Conservation (phyloP, 2,797 vertebrate genomes). For the Cephalopachus bancanus region DNA sequence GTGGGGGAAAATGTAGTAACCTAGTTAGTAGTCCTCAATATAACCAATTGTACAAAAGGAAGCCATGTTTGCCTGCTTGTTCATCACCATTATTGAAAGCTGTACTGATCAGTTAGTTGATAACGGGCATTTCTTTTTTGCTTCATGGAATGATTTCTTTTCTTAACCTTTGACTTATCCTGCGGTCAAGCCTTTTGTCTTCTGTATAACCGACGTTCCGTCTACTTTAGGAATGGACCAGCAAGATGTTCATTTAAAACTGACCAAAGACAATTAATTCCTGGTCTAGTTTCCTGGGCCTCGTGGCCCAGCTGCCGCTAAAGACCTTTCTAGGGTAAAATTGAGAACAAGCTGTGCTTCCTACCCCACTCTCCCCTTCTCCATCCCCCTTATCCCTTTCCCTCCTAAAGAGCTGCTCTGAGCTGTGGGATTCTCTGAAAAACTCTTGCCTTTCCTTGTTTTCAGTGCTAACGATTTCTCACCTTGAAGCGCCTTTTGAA, state of each 20-base stretch:
- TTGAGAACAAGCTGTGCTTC: constrained; percentile 83
- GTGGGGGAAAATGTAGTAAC: constrained; percentile 81
- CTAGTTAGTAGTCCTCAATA: constrained; percentile 83
- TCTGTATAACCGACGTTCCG: constrained; percentile 87
- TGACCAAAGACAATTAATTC: constrained; percentile 84
- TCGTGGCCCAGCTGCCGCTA: constrained; percentile 79
- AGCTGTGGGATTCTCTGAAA: constrained; percentile 89
- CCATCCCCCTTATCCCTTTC: constrained; percentile 55
- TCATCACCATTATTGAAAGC: constrained; percentile 81
- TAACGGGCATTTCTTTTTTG: constrained; percentile 66
- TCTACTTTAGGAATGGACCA: constrained; percentile 86
- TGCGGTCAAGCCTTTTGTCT: constrained; percentile 76
- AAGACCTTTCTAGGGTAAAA: constrained; percentile 84
- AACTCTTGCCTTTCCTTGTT: constrained; percentile 91
- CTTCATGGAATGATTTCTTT: constrained; percentile 75
- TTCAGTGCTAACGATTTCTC: constrained; percentile 88
- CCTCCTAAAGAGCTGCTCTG: constrained; percentile 83
- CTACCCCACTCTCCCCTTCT: not conserved
- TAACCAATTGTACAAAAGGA: constrained; percentile 76
- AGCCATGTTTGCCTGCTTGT: constrained; percentile 82
- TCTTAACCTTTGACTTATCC: constrained; percentile 70
- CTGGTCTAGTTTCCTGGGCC: constrained; percentile 82
- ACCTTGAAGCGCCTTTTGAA: constrained; percentile 95
- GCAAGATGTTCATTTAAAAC: constrained; percentile 81
- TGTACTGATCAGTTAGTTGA: constrained; percentile 78